Percentiles rank a stretch among this genome's conserved stretches.
Evolutionary conservation across 1,140 invertebrate species (phyloP).

Genomic region (Zaprionus inermis): DNA sequence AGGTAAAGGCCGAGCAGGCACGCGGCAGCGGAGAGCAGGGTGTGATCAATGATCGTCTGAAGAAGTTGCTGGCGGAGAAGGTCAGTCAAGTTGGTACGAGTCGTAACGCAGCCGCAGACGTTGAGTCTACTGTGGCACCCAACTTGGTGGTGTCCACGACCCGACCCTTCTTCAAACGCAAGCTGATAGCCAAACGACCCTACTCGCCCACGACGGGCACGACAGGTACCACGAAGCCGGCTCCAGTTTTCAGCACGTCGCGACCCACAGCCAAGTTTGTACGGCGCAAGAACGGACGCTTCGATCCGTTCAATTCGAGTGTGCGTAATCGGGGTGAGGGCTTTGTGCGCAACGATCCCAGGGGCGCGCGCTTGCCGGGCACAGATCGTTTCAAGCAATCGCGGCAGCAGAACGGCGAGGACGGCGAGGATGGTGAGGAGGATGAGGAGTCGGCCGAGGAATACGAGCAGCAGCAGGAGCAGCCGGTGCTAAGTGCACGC

Average conservation of each 20-base stretch:
- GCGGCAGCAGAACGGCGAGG: constrained; percentile 16
- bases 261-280: constrained; percentile 70
- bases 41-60: constrained; percentile 62
- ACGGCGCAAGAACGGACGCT: constrained; percentile 73
- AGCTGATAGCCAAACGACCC: constrained; percentile 70
- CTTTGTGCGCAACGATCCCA: constrained; percentile 73
- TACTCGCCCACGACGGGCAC: constrained; percentile 34
- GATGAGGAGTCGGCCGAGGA: constrained; percentile 85
- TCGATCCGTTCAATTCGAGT: constrained; percentile 74
- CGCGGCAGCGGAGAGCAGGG: constrained; percentile 58
- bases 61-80: constrained; percentile 59
- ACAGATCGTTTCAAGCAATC: constrained; percentile 60
- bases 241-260: constrained; percentile 37
- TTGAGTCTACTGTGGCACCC: neutral
- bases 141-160: constrained; percentile 1
- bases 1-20: constrained; percentile 65
- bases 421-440: constrained; percentile 81
- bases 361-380: constrained; percentile 58
- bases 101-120: neutral
- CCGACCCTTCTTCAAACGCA: constrained; percentile 69
- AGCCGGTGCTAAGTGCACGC: constrained; percentile 20
- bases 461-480: constrained; percentile 55
- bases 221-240: constrained; percentile 27
- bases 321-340: constrained; percentile 68
- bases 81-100: neutral